Base-by-base conservation (phyloP, 1,140 invertebrate species). In the Acromyrmex heyeri region DNA sequence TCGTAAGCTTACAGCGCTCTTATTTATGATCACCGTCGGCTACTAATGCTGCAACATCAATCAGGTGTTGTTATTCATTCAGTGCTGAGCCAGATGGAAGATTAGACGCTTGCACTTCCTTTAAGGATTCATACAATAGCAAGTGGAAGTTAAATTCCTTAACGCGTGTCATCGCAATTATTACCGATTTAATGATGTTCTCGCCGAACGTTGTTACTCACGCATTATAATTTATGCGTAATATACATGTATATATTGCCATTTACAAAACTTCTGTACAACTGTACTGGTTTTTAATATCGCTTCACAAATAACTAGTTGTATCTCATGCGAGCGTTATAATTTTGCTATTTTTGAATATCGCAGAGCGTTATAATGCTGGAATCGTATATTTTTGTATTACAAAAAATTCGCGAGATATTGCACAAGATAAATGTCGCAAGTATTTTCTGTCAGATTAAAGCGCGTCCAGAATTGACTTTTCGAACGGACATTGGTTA, bases 401-500 rank as follows among this genome's bases (percentile, higher is more conserved):
- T 38, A 55, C 67, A 24, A 72, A 30, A 82, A 53, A 21, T 72
- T 82, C 38, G 44, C 16, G 7, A 69, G 38, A 50, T 73, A 48
- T 75, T 34, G 44, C 57, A 44, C 8, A 8, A 44, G 38, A 38
- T 27, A 75, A 83, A n/a, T 30, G n/a, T 24, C 69, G 55, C 69
- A 21, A 59, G 38, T 82, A 83, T 83, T 83, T 75, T 61, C 55
- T 34, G 14, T 6, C 55, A 57, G 38, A 8, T 61, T 55, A 30
- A 30, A 57, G n/a, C 55, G 14, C 34, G 7, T 27, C n/a, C n/a
- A 50, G 30, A 83, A 83, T 83, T 73, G 69, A 83, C 67, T 83
- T 83, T 75, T 75, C 69, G 38, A 83, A 83, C 69, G 73, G 69
- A 83, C 38, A 83, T 83, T 83, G 79, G 67, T 75, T 83, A 82